Evolutionary conservation across 2,888 invertebrate species (phyloP).

Genomic region (Mimachlamys varia): DNA sequence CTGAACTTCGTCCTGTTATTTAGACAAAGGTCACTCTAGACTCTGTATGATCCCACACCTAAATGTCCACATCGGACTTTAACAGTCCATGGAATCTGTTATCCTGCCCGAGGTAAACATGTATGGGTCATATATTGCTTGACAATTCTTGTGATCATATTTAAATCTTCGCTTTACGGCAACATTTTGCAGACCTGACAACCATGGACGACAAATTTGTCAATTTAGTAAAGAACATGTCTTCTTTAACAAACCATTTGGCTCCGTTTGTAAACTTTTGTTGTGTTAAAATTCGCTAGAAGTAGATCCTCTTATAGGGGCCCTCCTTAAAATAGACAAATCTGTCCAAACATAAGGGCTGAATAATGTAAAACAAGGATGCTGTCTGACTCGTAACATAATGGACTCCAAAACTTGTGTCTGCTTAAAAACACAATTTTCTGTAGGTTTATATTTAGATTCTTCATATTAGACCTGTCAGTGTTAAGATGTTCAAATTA

Average conservation of each 20-base stretch:
- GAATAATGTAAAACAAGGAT: too few species aligned
- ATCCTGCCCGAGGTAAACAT: neutral
- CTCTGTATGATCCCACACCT: too few species aligned
- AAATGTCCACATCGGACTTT: neutral
- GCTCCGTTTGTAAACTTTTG: too few species aligned
- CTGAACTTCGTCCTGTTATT: too few species aligned
- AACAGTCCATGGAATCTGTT: neutral
- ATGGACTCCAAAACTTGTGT: neutral
- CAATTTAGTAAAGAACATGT: neutral
- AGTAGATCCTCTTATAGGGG: neutral
- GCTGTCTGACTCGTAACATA: too few species aligned
- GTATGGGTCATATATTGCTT: neutral
- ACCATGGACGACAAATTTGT: neutral
- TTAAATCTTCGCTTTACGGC: neutral
- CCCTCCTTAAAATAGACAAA: too few species aligned
- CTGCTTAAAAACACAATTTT: neutral
- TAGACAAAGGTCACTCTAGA: neutral
- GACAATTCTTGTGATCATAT: neutral
- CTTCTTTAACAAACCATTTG: neutral
- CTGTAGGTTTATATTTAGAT: neutral
- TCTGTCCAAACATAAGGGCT: too few species aligned
- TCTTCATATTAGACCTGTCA: neutral
- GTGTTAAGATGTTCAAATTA: neutral
- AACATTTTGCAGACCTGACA: neutral
- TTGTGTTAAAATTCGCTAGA: neutral